Evolutionary conservation across 2,888 invertebrate genomes (phyloP).

Genomic region (Thalpophila matura): DNA sequence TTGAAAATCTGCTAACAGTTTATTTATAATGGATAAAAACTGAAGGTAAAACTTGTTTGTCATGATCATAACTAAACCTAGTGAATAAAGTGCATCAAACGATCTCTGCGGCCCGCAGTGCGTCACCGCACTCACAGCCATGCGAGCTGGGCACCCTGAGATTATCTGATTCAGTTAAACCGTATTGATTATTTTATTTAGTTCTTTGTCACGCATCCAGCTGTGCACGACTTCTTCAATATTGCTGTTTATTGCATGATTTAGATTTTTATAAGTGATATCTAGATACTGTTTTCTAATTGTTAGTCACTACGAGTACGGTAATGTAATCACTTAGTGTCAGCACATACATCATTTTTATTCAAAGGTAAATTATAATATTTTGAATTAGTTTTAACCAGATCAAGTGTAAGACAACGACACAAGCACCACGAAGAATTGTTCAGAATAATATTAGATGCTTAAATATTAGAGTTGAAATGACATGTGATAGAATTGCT

Average conservation of each 20-base stretch:
- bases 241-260: slow-evolving; percentile 89
- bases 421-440: slow-evolving; percentile 65
- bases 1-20: slow-evolving; percentile 86
- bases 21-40: slow-evolving; percentile 84
- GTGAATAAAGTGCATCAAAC: slow-evolving; percentile 77
- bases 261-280: slow-evolving; percentile 79
- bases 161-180: slow-evolving; percentile 77
- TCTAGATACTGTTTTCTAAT: slow-evolving; percentile 80
- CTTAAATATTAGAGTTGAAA: slow-evolving; percentile 72
- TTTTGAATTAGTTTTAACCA: slow-evolving; percentile 76
- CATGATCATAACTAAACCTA: slow-evolving; percentile 85
- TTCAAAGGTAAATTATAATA: slow-evolving; percentile 82
- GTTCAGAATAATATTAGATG: slow-evolving; percentile 70
- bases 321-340: slow-evolving; percentile 86
- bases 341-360: slow-evolving; percentile 88
- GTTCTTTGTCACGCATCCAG: slow-evolving; percentile 89
- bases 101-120: slow-evolving; percentile 71
- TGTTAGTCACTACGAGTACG: slow-evolving; percentile 84
- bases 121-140: slow-evolving; percentile 56
- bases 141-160: slow-evolving; percentile 76
- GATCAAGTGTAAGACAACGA: slow-evolving; percentile 86
- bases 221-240: slow-evolving; percentile 89
- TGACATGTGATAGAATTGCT: slow-evolving; percentile 74
- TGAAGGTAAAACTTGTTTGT: slow-evolving; percentile 83
- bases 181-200: slow-evolving; percentile 81